A percentile compares a stretch with the other conserved stretches of the same genome.
These are phyloP conservation scores for Lemur catta DNA, from an alignment of 2,797 vertebrate genomes.

Conservation along the genomic window DNA sequence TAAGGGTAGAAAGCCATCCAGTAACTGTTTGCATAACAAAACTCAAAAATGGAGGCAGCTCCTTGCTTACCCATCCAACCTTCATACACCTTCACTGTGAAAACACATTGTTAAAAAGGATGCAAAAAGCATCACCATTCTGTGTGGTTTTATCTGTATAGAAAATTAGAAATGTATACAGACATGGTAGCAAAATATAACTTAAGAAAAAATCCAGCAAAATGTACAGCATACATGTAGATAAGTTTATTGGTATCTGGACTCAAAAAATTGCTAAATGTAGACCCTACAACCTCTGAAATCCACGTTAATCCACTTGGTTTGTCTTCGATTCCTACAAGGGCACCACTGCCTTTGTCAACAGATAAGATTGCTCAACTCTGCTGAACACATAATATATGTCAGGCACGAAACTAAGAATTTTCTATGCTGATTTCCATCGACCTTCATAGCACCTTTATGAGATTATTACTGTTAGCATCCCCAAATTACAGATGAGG, in stretches of 20 bases:
- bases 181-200: background rate
- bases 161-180: background rate
- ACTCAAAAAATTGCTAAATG: background rate
- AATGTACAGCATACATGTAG: background rate
- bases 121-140: too few relatives aligned
- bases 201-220: background rate
- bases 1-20: background rate
- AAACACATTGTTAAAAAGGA: background rate
- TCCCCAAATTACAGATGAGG: background rate
- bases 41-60: background rate
- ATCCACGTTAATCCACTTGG: background rate
- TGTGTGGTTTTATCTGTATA: background rate
- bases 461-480: background rate
- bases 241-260: background rate
- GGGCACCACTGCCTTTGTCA: background rate
- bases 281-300: background rate
- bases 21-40: background rate
- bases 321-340: background rate
- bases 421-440: background rate
- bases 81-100: background rate
- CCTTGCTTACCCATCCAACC: background rate
- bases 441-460: background rate
- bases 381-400: rapidly evolving
- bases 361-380: background rate
- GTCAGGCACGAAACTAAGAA: background rate